Percentiles rank a stretch among this genome's conserved stretches.
phyloP scores from a whole-genome alignment of 2,797 vertebrate species.

The Pampus argenteus region DNA sequence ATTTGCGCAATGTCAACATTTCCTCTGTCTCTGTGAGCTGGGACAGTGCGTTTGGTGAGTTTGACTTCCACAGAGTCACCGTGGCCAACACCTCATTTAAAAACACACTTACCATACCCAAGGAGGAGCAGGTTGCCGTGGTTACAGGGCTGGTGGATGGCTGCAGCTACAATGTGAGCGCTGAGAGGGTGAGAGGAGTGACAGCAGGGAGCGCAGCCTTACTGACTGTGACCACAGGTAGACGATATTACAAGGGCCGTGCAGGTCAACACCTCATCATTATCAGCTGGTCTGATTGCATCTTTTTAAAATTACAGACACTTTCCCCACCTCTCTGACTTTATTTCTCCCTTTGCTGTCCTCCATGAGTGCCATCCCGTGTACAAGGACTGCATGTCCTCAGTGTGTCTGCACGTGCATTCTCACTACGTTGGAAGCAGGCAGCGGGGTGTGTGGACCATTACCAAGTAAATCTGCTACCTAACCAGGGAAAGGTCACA shows the following conservation, averaged over 20 bases:
- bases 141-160: conserved; percentile 82
- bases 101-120: conserved; percentile 75
- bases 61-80: conserved; percentile 87
- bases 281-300: conserved; percentile 11
- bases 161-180: conserved; percentile 87
- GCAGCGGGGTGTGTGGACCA: conserved; percentile 80
- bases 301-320: conserved; percentile 31
- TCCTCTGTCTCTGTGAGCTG: conserved; percentile 85
- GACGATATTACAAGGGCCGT: conserved; percentile 30
- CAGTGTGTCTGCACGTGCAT: conserved; percentile 63
- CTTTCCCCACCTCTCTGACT: conserved; percentile 31
- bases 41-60: conserved; percentile 82
- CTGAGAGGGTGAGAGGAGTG: conserved; percentile 81
- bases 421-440: conserved; percentile 87
- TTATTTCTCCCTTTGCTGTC: conserved; percentile 25
- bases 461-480: conserved; percentile 85
- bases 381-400: conserved; percentile 59
- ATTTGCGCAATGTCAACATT: conserved; percentile 77
- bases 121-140: conserved; percentile 72
- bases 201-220: conserved; percentile 72
- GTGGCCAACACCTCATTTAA: conserved; percentile 64
- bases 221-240: conserved; percentile 84
- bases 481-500: conserved; percentile 86
- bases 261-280: not conserved
- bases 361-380: conserved; percentile 59